phyloP scores from a whole-genome alignment of 2,113 vertebrate species.

The Chamaea fasciata region DNA sequence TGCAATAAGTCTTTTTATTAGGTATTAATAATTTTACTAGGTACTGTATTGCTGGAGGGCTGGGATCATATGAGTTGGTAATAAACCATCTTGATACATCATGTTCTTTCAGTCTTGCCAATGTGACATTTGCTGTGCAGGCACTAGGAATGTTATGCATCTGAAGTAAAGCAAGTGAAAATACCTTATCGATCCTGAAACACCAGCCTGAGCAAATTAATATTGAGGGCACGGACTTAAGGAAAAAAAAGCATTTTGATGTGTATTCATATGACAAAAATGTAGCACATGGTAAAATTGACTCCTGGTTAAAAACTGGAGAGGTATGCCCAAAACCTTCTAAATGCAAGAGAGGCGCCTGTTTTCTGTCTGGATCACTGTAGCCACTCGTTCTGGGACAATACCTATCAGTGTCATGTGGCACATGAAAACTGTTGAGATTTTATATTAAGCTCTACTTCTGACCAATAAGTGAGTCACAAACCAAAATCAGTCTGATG shows the following conservation, averaged over 20 bases:
- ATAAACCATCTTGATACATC: slow-evolving; percentile 62
- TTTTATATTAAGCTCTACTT: background rate
- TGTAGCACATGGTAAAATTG: background rate
- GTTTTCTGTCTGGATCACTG: background rate
- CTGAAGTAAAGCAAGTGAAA: slow-evolving; percentile 19
- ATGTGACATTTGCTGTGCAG: slow-evolving; percentile 41
- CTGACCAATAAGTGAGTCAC: background rate
- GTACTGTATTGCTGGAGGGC: slow-evolving; percentile 38
- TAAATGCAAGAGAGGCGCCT: background rate
- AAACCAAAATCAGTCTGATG: background rate
- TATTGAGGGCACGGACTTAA: background rate
- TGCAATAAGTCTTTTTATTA: slow-evolving; percentile 60
- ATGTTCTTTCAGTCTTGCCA: slow-evolving; percentile 11
- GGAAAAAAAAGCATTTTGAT: background rate
- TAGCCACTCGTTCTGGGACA: background rate
- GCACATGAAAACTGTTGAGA: background rate
- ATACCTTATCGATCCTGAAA: background rate
- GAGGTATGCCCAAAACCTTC: background rate
- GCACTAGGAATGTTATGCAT: background rate
- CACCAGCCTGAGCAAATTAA: rapidly evolving
- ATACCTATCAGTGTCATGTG: background rate
- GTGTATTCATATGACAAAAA: background rate
- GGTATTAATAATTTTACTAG: slow-evolving; percentile 65
- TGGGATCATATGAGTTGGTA: slow-evolving; percentile 6
- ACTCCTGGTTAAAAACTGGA: background rate